Base-by-base conservation (phyloP, 2,888 invertebrate species). In the Sericinus montela region DNA sequence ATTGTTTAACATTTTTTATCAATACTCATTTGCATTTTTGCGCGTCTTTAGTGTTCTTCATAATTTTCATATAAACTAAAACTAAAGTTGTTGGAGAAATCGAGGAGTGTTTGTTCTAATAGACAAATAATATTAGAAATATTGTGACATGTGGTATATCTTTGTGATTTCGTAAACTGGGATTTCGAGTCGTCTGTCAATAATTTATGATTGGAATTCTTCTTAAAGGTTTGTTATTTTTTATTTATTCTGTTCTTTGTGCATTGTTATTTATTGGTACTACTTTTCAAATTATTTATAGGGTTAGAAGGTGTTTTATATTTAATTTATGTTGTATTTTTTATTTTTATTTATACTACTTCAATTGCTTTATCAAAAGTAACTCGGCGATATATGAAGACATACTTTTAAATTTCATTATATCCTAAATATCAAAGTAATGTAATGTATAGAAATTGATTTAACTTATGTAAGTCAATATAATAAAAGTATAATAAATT, bases 81-180 rank as follows among this genome's bases (percentile, higher is more conserved):
- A 19, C 28, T 39, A 29, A 11, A 10, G 16, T 43, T 40, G 40
- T 35, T 28, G 15, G 28, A 16, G 19, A 28, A 45, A 15, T 5
- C 13, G 5, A 39, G 29, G n/a, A 44, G 49, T 50, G 49, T 8
- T n/a, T 37, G 11, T 23, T 32, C 13, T 11, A 35, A 50, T 19
- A 45, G 50, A 50, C 50, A 36, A 41, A 45, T 44, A 41, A 37
- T 38, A 50, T 40, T 50, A 55, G 52, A 57, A 60, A 56, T 62
- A 58, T 53, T 54, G 58, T 61, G 60, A 52, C 55, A 57, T 56
- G 62, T 62, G 62, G 52, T 54, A 57, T 55, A 58, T 56, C 58
- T 55, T 58, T 57, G 62, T 60, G 60, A 57, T 58, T 62, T 57
- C 53, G 58, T 60, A 56, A 59, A 58, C 59, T 65, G 57, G 62